Conservation (phyloP, 2,113 vertebrate genomes). For the Athene cunicularia region DNA sequence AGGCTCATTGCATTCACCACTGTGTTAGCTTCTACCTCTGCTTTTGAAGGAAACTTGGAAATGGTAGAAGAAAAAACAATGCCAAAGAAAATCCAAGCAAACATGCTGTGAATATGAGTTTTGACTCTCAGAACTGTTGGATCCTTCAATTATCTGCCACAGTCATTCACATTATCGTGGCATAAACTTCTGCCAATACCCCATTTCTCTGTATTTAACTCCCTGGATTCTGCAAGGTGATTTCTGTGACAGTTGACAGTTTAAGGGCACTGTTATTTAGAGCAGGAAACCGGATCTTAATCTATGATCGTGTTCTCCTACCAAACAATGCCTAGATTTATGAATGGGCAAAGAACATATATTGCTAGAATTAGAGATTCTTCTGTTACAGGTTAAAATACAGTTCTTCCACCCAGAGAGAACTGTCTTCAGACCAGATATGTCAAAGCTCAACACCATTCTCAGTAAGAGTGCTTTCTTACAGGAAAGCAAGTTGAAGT, state of each 20-base stretch:
- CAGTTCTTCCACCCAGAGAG: not conserved
- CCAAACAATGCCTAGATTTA: not conserved
- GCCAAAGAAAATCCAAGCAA: not conserved
- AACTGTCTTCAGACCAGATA: not conserved
- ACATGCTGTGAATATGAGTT: not conserved
- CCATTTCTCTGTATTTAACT: not conserved
- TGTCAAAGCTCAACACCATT: not conserved
- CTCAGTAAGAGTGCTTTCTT: not conserved
- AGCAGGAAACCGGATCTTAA: not conserved
- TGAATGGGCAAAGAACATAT: not conserved
- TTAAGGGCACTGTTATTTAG: not conserved
- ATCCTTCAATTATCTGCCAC: not conserved
- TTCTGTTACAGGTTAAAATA: not conserved
- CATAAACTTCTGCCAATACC: not conserved
- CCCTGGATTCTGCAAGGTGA: not conserved
- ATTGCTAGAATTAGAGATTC: not conserved
- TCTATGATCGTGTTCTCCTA: not conserved
- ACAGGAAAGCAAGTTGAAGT: not conserved
- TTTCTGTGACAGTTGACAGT: not conserved
- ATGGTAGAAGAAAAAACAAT: not conserved
- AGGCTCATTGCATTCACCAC: not conserved
- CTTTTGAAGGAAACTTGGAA: slow-evolving; percentile 7
- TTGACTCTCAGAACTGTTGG: not conserved
- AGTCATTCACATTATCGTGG: not conserved
- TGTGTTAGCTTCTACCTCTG: not conserved